Evolutionary conservation across 1,140 invertebrate genomes (phyloP), one percentile per base, ranked within the genome.

Genomic region (Drosophila littoralis): DNA sequence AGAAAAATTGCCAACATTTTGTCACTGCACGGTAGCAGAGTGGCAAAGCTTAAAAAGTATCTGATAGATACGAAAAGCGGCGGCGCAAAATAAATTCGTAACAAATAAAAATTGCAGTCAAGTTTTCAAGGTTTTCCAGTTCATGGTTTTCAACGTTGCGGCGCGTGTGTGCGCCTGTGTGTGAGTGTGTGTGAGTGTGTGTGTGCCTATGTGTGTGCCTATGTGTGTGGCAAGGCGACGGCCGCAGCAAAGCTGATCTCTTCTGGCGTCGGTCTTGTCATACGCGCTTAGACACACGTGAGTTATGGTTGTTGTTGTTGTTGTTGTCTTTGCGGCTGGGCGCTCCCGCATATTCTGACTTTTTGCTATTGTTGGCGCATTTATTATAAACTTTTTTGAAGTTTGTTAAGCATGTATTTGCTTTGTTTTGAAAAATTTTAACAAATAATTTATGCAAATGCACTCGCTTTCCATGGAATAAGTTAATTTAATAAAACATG

Each of bases 111-210:
- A 81, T 89, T 90, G 77, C 75, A 73, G 80, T 89, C 67, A 74
- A 84, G 74, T 81, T 90, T 90, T 89, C 85, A 89, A 89, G 84
- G 84, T 89, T 89, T 89, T 89, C 84, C 85, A 89, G 84, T 89
- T 89, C 84, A 89, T 84, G 85, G 84, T 81, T 89, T 86, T 76
- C 46, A 52, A 64, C 17, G 60, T 63, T 42, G 69, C 45, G 17
- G n/a, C 48, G 46, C 42, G 35, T 66, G 32, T 57, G 6, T 51
- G 50, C 40, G 17, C n/a, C n/a, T 50, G 22, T 69, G 13, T 63
- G 35, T 70, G 45, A 66, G 42, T 73, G 43, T 69, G 46, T 40
- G 46, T 60, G 64, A n/a, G n/a, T n/a, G n/a, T 63, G 63, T 71
- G 51, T 58, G 57, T 69, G 22, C 22, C 22, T 22, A 22, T 63